Evolutionary conservation across 1,140 invertebrate genomes (phyloP), one percentile per base, ranked within the genome.

Genomic region (Drosophila serrata): DNA sequence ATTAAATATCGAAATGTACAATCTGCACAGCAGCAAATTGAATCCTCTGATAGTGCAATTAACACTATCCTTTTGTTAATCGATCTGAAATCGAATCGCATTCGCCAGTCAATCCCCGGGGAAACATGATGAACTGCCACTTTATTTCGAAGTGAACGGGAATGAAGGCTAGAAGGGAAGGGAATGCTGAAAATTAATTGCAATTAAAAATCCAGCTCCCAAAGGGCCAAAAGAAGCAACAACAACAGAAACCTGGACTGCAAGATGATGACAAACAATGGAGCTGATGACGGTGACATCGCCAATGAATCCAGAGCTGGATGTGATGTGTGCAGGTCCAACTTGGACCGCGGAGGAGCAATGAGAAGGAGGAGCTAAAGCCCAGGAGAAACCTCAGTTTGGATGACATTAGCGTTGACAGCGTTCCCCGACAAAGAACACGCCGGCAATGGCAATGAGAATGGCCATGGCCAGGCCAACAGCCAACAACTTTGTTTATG

Each of bases 381-480:
- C 48, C 46, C 61, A 37, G 61, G 64, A 68, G 75, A 85, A 80
- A 79, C 67, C 61, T 61, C 57, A 73, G 76, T 58, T 70, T 45
- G 22, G 64, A 75, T 82, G 72, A 79, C 79, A 87, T 87, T 87
- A 79, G 65, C 61, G 82, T 76, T 86, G 82, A 86, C 82, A 84
- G 80, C 45, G 72, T 42, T 43, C 35, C 35, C 46, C 49, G 58
- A 79, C 61, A 81, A 81, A 76, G 72, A 45, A 51, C 39, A 46
- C 8, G 61, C 58, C 58, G 39, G 42, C 43, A 56, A 43, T 35
- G 62, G 64, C 56, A 62, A 37, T 51, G 48, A 42, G 46, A 39
- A 22, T 57, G 67, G 48, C 58, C 62, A 57, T 42, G 43, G 43
- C 19, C 43, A 7, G 43, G 61, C 63, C 69, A 80, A 65, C 49